Conservation (phyloP, 2,797 vertebrate genomes). For the Schizopygopsis pylzovi region DNA sequence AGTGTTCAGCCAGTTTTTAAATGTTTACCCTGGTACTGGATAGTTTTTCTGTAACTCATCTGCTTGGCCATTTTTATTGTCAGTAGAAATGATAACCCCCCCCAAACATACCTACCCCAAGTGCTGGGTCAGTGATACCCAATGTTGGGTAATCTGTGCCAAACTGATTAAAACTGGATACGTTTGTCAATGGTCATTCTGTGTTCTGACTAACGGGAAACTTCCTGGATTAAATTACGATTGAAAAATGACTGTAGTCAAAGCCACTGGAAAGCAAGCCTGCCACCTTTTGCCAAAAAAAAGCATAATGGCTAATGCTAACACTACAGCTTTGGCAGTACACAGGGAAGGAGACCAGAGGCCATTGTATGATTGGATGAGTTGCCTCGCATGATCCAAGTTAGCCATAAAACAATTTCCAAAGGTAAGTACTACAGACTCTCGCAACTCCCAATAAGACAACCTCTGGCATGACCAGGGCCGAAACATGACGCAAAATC, state of each 20-base stretch:
- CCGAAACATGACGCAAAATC: not conserved
- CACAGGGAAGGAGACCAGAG: too few species aligned
- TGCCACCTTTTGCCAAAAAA: not conserved
- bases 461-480: not conserved
- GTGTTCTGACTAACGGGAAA: too few species aligned
- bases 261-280: not conserved
- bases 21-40: not conserved
- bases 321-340: too few species aligned
- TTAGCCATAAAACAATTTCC: not conserved
- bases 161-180: not conserved
- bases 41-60: not conserved
- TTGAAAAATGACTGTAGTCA: not conserved
- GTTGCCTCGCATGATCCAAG: not conserved
- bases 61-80: not conserved
- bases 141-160: not conserved
- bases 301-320: too few species aligned
- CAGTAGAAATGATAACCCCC: not conserved
- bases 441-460: not conserved
- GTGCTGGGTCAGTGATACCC: not conserved
- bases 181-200: not conserved
- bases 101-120: not conserved
- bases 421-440: not conserved
- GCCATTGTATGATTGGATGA: too few species aligned
- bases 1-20: not conserved
- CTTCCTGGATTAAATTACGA: too few species aligned